Base-by-base conservation (phyloP, 2,113 vertebrate genomes). In the Scomber japonicus region DNA sequence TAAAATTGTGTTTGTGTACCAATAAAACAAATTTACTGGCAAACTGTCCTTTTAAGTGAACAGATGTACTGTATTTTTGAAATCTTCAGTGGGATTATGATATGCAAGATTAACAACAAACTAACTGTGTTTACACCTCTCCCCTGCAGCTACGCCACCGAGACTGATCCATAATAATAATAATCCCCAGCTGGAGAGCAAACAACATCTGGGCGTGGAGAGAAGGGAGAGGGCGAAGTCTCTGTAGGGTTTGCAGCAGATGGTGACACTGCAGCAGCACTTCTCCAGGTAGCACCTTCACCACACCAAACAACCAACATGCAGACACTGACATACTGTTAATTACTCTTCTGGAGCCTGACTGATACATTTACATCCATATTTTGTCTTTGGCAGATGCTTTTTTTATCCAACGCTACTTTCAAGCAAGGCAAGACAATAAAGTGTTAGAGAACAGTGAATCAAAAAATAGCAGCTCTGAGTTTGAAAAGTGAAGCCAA, bases 191-290 rank as follows among this genome's bases (percentile, higher is more conserved):
- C 87, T 54, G 86, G 77, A 88, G 78, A 78, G 68, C 75, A 77
- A 81, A 87, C 88, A 84, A 73, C 92, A 88, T 86, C 91, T 87
- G 91, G 75, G 77, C 9, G 75, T 59, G 71, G 80, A 84, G 88
- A 62, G 77, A 49, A 70, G 69, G 62, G 74, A 86, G 59, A 71
- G 67, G 75, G 73, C 5, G n/a, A 45, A 16, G 86, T 67, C 75
- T 88, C 83, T 66, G 88, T 71, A 65, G 85, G 83, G 75, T 10
- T 51, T 66, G 54, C 54, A 5, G 90, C 93, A 94, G 90, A 94
- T 94, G 93, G 91, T 93, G 85, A 91, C 93, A 81, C 85, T 93
- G 91, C 91, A 92, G 87, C 90, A 92, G 84, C 86, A 90, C 92
- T 92, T 91, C 93, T 92, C 92, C 93, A 94, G 93, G 93, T 94